These are phyloP conservation scores for Centruroides sculpturatus DNA, from an alignment of 1,140 invertebrate species.

Conservation along the genomic window DNA sequence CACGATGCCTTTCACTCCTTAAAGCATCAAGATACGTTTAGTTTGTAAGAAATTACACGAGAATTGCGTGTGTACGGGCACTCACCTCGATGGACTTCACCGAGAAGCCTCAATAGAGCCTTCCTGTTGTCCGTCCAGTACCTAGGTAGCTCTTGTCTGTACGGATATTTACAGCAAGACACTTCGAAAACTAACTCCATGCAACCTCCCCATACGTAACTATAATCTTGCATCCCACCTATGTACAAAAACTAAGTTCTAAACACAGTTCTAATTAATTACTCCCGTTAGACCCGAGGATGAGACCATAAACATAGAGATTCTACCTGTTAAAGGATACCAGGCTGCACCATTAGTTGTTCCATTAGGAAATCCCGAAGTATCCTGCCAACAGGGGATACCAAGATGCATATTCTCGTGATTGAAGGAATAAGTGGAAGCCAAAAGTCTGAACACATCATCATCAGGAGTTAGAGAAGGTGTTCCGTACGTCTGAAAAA, in stretches of 20 bases:
- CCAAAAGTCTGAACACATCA: conserved; percentile 79
- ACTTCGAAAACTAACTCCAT: conserved; percentile 53
- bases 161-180: conserved; percentile 46
- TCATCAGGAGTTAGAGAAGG: conserved; percentile 70
- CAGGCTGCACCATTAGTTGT: conserved; percentile 84
- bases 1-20: conserved; percentile 65
- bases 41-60: too few relatives aligned
- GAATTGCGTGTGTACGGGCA: too few relatives aligned
- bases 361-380: conserved; percentile 58
- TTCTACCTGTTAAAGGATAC: conserved; percentile 66
- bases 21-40: too few relatives aligned
- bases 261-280: too few relatives aligned
- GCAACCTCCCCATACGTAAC: conserved; percentile 45
- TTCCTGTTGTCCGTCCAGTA: conserved; percentile 46
- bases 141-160: conserved; percentile 29
- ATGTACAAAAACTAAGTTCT: neutral
- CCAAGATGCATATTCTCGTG: conserved; percentile 73
- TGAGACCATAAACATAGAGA: neutral
- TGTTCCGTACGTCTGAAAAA: conserved; percentile 19
- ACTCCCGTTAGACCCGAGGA: too few relatives aligned
- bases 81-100: conserved; percentile 53
- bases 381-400: conserved; percentile 52
- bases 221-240: conserved; percentile 50
- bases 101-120: conserved; percentile 68
- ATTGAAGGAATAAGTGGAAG: conserved; percentile 73